phyloP scores from a whole-genome alignment of 2,888 invertebrate species.

The Ariolimax columbianus region DNA sequence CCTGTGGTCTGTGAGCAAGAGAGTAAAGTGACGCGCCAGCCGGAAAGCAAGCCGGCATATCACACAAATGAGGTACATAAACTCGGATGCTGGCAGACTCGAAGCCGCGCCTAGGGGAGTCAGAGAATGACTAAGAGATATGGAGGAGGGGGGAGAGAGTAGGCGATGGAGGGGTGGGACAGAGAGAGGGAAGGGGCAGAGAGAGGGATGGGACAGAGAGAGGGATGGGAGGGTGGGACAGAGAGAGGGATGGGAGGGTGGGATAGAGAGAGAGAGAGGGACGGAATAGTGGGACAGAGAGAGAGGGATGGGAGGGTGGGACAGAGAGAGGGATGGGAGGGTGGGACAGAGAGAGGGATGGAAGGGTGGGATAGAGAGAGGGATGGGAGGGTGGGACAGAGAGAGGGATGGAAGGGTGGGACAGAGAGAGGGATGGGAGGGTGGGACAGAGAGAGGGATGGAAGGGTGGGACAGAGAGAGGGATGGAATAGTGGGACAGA shows the following conservation, averaged over 20 bases:
- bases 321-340: background rate
- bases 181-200: background rate
- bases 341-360: no score
- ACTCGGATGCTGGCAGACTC: background rate
- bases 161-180: no score
- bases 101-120: background rate
- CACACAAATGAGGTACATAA: background rate
- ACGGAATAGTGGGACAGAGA: no score
- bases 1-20: background rate
- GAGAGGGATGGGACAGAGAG: no score
- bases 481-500: no score
- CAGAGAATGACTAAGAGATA: background rate
- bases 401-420: no score
- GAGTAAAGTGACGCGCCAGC: background rate
- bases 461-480: no score
- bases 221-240: background rate
- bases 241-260: conserved; percentile 18
- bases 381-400: background rate
- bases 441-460: no score
- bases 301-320: no score
- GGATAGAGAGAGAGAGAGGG: background rate
- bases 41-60: background rate
- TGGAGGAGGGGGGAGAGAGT: conserved; percentile 8
- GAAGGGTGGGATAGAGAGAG: background rate
- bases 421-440: no score